A percentile compares a stretch with the other conserved stretches of the same genome.
Conservation (phyloP, 2,113 vertebrate species). For the Erinaceus europaeus region DNA sequence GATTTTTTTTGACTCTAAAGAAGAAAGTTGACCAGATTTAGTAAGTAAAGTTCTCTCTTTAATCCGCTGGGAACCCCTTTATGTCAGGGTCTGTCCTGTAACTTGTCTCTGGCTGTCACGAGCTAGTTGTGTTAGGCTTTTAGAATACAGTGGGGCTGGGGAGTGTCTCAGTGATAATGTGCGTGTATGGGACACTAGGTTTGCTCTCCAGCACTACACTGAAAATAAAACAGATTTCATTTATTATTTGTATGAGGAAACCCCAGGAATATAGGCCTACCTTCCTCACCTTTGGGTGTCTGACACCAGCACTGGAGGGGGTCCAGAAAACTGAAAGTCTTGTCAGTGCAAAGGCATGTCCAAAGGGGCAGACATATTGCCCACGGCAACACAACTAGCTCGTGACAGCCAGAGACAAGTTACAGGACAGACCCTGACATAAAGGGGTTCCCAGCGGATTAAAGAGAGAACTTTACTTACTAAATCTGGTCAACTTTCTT, state of each 20-base stretch:
- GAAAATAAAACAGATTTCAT: no score
- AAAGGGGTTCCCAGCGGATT: not conserved
- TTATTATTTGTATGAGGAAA: not conserved
- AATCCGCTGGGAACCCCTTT: not conserved
- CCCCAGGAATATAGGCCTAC: not conserved
- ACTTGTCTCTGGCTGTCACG: not conserved
- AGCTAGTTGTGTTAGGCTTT: not conserved
- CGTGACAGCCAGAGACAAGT: not conserved
- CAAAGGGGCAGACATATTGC: not conserved
- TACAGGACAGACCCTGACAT: not conserved
- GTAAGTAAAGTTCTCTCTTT: not conserved
- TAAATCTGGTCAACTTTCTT: not conserved
- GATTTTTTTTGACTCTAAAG: slow-evolving; percentile 9
- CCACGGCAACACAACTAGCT: not conserved
- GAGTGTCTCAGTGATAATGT: no score
- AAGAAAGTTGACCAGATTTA: not conserved
- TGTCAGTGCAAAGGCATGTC: not conserved
- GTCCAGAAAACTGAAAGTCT: no score
- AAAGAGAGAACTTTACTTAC: not conserved
- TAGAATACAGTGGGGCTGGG: no score
- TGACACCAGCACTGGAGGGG: not conserved
- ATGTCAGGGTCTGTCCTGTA: not conserved
- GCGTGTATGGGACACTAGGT: no score
- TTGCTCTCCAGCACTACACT: no score
- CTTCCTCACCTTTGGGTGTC: not conserved